Evolutionary conservation across 2,113 vertebrate species (phyloP).

Genomic region (Tachycineta bicolor): DNA sequence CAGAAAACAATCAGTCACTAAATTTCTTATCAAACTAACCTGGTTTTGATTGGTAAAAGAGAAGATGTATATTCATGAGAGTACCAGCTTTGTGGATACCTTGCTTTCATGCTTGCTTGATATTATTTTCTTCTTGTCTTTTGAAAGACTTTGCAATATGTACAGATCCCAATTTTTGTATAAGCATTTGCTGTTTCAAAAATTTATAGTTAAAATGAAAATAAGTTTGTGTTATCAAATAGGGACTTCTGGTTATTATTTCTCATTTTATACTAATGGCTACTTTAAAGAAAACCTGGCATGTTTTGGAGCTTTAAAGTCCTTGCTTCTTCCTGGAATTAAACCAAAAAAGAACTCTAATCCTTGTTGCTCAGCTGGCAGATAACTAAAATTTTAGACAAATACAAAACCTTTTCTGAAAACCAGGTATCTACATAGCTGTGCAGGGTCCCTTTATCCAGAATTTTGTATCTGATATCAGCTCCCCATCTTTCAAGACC

Average conservation of each 20-base stretch:
- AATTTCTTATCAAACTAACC: not conserved
- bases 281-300: not conserved
- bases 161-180: not conserved
- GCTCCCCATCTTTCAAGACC: not conserved
- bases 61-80: not conserved
- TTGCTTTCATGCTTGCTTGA: not conserved
- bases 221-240: not conserved
- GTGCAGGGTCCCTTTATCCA: not conserved
- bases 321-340: not conserved
- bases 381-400: not conserved
- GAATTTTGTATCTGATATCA: not conserved
- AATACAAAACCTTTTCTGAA: not conserved
- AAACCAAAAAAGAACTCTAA: constrained; percentile 3
- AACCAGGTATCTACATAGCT: not conserved
- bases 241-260: not conserved
- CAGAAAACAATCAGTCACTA: not conserved
- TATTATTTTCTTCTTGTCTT: not conserved
- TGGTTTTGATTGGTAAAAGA: not conserved
- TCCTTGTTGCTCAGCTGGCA: not conserved
- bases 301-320: not conserved
- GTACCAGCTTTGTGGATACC: not conserved
- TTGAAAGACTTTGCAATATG: not conserved
- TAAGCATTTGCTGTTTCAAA: not conserved
- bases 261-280: not conserved
- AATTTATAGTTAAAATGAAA: not conserved